phyloP scores from a whole-genome alignment of 2,888 invertebrate genomes.

The Tinea pellionella region DNA sequence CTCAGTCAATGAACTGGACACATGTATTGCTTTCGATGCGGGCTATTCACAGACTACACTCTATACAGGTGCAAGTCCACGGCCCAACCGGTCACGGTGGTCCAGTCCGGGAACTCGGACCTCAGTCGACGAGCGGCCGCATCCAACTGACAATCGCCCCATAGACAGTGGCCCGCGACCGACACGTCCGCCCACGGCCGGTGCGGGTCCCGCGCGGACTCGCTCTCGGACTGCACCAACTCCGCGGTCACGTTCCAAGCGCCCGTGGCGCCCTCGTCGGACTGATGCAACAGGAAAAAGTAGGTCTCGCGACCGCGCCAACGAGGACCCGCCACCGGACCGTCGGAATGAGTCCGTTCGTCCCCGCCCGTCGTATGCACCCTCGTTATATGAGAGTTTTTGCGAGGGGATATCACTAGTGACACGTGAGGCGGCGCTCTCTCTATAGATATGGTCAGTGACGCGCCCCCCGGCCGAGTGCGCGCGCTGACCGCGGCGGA shows the following conservation, averaged over 20 bases:
- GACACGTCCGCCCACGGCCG: conserved; percentile 58
- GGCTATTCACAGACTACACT: conserved; percentile 5
- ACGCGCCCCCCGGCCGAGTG: conserved; percentile 63
- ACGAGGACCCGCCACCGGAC: conserved; percentile 43
- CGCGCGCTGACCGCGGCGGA: conserved; percentile 59
- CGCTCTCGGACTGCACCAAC: neutral
- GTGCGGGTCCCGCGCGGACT: neutral
- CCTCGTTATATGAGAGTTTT: conserved; percentile 41
- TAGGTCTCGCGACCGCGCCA: conserved; percentile 57
- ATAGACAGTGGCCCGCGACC: conserved; percentile 71
- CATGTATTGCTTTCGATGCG: too few species aligned
- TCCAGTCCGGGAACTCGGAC: conserved; percentile 72
- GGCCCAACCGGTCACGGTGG: conserved; percentile 76
- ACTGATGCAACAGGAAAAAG: conserved; percentile 30
- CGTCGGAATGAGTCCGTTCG: conserved; percentile 30
- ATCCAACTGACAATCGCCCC: conserved; percentile 64
- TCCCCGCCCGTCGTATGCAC: conserved; percentile 78
- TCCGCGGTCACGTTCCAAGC: neutral
- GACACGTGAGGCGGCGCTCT: neutral
- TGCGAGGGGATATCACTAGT: neutral
- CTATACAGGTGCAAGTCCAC: conserved; percentile 74
- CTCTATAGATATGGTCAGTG: neutral
- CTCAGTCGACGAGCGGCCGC: conserved; percentile 63
- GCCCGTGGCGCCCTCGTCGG: conserved; percentile 8
- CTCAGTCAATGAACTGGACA: too few species aligned